Evolutionary conservation across 2,797 vertebrate genomes (phyloP), one percentile per base, ranked within the genome.

Genomic region (Hemitrygon akajei): DNA sequence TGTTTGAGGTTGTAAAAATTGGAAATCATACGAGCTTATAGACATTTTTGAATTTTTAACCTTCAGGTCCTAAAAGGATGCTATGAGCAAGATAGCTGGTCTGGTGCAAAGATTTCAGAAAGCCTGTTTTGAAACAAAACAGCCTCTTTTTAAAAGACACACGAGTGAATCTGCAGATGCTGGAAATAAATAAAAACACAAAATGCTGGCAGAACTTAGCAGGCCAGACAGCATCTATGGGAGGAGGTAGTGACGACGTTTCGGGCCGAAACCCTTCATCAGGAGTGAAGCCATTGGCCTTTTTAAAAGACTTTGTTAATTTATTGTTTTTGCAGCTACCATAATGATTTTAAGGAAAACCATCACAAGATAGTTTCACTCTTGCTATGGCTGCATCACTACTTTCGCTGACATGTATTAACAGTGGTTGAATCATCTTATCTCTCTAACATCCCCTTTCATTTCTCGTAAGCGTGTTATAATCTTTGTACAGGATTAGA

Each of bases 381-480:
- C 63, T 91, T 91, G 89, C 66, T 91, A 37, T 2, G 30, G 20
- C 34, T 71, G n/a, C 66, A 71, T 63, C 71, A 40, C 66, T 20
- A 25, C 89, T 91, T 91, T 91, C 0, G 7, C 66, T 73, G 22
- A 69, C 63, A 37, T 87, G n/a, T 69, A 25, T n/a, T 14, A 71
- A 69, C 14, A 71, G 63, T 91, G 22, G 25, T 71, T 91, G 63
- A 91, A 73, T 27, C 7, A 16, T 20, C 18, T 16, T 47, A 71
- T 86, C 63, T 66, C n/a, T 73, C 37, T 34, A 40, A 91, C 89
- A 91, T 91, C 66, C 34, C 66, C 89, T 91, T 91, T 73, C 34
- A 73, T 73, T 91, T 91, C 89, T 71, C 27, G 66, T 37, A 71
- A 40, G 34, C n/a, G 82, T 56, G 71, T 22, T 91, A 40, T 27